phyloP scores from a whole-genome alignment of 2,888 invertebrate species.

The Allacma fusca region DNA sequence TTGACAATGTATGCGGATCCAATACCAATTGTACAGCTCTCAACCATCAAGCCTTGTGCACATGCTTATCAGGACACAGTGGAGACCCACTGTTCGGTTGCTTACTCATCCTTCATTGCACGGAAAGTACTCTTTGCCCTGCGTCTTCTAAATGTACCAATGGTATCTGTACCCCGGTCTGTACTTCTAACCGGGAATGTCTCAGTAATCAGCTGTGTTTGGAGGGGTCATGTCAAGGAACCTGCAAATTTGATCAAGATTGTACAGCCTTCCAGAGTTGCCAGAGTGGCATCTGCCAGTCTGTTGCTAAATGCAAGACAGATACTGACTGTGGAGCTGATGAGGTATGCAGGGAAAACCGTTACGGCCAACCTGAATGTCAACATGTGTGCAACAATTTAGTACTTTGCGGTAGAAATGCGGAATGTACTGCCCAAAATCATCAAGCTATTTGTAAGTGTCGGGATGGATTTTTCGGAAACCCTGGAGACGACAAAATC shows the following conservation, averaged over 20 bases:
- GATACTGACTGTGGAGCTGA: conserved; percentile 77
- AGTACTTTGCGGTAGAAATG: conserved; percentile 77
- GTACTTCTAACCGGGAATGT: conserved; percentile 80
- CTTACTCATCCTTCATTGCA: conserved; percentile 82
- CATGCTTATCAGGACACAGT: conserved; percentile 83
- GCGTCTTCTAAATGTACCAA: conserved; percentile 83
- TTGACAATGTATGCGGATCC: conserved; percentile 83
- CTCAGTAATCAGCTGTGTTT: conserved; percentile 86
- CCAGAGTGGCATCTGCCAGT: conserved; percentile 82
- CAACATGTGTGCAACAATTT: conserved; percentile 76
- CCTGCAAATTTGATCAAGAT: conserved; percentile 79
- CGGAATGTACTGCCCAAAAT: conserved; percentile 76
- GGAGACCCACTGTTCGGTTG: conserved; percentile 88
- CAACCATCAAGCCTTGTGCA: conserved; percentile 80
- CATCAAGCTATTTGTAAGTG: conserved; percentile 82
- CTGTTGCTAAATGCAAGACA: conserved; percentile 78
- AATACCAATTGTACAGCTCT: conserved; percentile 76
- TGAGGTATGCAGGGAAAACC: conserved; percentile 76
- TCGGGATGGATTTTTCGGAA: conserved; percentile 79
- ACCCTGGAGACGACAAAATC: conserved; percentile 75
- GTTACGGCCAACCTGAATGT: conserved; percentile 78
- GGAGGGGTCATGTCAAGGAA: conserved; percentile 83
- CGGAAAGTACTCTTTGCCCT: conserved; percentile 80
- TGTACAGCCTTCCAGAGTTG: conserved; percentile 88
- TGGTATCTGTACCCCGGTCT: conserved; percentile 79